A percentile compares a stretch with the other conserved stretches of the same genome.
These are phyloP conservation scores for Equus przewalskii DNA, from an alignment of 2,113 vertebrate genomes.

Conservation along the genomic window DNA sequence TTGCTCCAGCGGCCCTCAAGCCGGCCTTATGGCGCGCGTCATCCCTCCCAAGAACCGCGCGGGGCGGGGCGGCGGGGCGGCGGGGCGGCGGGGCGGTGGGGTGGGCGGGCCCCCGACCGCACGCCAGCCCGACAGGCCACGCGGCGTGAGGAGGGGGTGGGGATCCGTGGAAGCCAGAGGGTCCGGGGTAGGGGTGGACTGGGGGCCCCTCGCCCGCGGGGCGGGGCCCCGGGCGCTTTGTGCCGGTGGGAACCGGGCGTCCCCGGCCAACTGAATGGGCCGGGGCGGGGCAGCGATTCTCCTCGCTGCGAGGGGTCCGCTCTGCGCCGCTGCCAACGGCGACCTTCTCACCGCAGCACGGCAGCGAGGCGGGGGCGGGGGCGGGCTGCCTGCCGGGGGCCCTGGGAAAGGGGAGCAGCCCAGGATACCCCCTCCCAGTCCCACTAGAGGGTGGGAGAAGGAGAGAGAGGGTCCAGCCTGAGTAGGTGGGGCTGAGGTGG, in stretches of 20 bases:
- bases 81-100: neutral
- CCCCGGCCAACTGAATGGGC: conserved; percentile 80
- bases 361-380: neutral
- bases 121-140: fast-evolving
- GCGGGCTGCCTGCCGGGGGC: neutral
- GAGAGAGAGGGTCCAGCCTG: no score
- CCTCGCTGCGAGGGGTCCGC: conserved; percentile 89
- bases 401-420: conserved; percentile 55
- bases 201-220: neutral
- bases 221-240: conserved; percentile 72
- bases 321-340: conserved; percentile 4
- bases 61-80: fast-evolving
- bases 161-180: neutral
- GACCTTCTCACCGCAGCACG: conserved; percentile 64
- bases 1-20: neutral
- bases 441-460: neutral
- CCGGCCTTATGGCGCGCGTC: fast-evolving
- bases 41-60: no score
- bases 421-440: neutral
- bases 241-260: conserved; percentile 78
- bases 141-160: neutral
- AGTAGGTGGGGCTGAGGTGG: neutral
- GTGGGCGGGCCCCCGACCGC: neutral
- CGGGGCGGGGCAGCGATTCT: conserved; percentile 90
- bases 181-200: neutral